Base-by-base conservation (phyloP, 2,797 vertebrate genomes). In the Chaetophractus vellerosus region DNA sequence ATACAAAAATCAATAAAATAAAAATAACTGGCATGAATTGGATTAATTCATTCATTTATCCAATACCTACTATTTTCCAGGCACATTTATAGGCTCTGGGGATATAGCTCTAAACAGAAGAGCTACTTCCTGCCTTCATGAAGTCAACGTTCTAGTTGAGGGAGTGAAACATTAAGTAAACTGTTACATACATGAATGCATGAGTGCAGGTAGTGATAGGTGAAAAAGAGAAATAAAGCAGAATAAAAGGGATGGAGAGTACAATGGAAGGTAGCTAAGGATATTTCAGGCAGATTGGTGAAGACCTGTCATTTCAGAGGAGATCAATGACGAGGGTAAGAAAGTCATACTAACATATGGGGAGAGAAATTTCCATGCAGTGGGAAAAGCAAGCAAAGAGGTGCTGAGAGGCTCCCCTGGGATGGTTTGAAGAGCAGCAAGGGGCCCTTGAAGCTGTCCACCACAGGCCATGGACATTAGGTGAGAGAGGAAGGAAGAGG, bases 381-480 rank as follows among this genome's bases (percentile, higher is more conserved):
- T 78, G 9, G 11, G 3, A 41, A 26, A 1, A 45, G 28, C 12
- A 5, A 7, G 10, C 19, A 10, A 31, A 50, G 21, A 11, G 23
- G 24, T 28, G 2, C 9, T 11, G 5, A 23, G 7, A 64, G 50
- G 24, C 6, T 2, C 6, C 11, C 5, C 21, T 1, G 9, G 9
- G 31, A 36, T 48, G 33, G 2, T 41, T 33, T 91, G 28, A 85
- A 11, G 16, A 80, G 2, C 15, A 15, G 5, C 15, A 55, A 61
- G 6, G 0, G 21, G 14, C 4, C 41, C 24, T 0, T 18, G 61
- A 82, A 8, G 8, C 33, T 14, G 14, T 0, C 5, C 1, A 3
- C 24, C 3, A 0, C 31, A 63, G 81, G 8, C 61, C 21, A 2
- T 2, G 24, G 28, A 23, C 18, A 26, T 83, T 2, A 28, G 21